These are phyloP conservation scores for Adelosebastes latens DNA, from an alignment of 2,797 vertebrate species.

Conservation along the genomic window DNA sequence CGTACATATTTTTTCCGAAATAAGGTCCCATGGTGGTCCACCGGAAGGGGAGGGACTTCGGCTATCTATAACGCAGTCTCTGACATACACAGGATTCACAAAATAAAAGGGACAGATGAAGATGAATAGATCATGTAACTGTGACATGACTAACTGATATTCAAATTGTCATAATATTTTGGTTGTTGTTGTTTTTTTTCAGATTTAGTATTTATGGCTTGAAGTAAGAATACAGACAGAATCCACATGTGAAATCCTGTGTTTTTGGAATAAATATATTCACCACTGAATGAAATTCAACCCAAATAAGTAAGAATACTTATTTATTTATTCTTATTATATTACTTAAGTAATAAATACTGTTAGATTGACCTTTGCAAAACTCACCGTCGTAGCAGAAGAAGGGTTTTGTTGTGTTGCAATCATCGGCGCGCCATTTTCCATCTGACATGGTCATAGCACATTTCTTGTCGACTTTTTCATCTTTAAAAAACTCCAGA, in stretches of 20 bases:
- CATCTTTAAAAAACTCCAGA: rapidly evolving
- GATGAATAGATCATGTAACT: not conserved
- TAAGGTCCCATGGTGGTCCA: too few relatives aligned
- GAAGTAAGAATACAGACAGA: not conserved
- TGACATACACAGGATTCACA: not conserved
- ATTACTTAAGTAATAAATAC: not conserved
- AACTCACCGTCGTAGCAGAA: conserved; percentile 27
- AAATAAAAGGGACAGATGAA: too few relatives aligned
- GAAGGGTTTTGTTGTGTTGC: rapidly evolving
- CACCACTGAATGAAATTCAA: not conserved
- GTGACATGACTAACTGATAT: not conserved
- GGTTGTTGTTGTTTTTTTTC: not conserved
- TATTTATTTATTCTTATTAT: too few relatives aligned
- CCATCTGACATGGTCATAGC: rapidly evolving
- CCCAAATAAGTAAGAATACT: too few relatives aligned
- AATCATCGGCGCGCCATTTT: rapidly evolving
- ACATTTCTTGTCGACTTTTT: not conserved
- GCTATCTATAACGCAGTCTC: not conserved
- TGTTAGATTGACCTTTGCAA: not conserved
- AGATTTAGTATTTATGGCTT: not conserved
- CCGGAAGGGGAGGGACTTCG: too few relatives aligned
- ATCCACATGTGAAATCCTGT: not conserved
- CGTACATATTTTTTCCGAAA: too few relatives aligned
- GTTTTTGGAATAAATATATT: not conserved
- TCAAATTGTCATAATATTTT: not conserved